Conservation (phyloP, 2,888 invertebrate genomes). For the Eupithecia pulchellata region DNA sequence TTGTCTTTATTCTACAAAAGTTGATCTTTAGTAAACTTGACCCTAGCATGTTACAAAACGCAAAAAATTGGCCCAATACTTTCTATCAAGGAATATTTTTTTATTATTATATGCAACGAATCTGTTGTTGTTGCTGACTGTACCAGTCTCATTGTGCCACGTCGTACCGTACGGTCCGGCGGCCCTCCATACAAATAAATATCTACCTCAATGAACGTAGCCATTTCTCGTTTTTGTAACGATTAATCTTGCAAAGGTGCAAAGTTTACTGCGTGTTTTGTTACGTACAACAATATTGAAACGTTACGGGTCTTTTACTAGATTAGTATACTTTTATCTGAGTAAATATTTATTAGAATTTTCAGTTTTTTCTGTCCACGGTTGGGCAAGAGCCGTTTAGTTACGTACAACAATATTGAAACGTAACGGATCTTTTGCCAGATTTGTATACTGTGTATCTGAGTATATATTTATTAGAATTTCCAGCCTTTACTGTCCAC, state of each 20-base stretch:
- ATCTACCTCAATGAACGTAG: conserved; percentile 11
- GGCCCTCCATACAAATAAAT: conserved; percentile 26
- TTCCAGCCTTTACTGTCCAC: neutral
- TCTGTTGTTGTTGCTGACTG: conserved; percentile 36
- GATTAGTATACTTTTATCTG: neutral
- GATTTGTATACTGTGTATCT: neutral
- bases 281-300: conserved; percentile 14
- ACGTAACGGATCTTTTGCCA: conserved; percentile 8
- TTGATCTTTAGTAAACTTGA: neutral
- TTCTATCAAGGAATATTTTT: neutral
- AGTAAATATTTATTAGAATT: too few relatives aligned
- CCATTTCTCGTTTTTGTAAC: conserved; percentile 35
- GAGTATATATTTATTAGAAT: neutral
- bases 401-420: conserved; percentile 14
- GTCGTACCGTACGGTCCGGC: conserved; percentile 32
- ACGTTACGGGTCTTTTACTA: conserved; percentile 9
- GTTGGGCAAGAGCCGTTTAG: too few relatives aligned
- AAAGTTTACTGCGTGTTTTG: conserved; percentile 11
- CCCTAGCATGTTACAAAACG: neutral
- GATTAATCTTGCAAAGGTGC: conserved; percentile 26
- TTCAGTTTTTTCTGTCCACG: too few relatives aligned
- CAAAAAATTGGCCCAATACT: neutral
- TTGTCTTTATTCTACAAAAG: too few relatives aligned
- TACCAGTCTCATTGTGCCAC: conserved; percentile 65
- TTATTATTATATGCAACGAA: too few relatives aligned